Percentiles rank a stretch among this genome's conserved stretches.
Conservation (phyloP, 2,113 vertebrate genomes). For the Megaceryle torquata region DNA sequence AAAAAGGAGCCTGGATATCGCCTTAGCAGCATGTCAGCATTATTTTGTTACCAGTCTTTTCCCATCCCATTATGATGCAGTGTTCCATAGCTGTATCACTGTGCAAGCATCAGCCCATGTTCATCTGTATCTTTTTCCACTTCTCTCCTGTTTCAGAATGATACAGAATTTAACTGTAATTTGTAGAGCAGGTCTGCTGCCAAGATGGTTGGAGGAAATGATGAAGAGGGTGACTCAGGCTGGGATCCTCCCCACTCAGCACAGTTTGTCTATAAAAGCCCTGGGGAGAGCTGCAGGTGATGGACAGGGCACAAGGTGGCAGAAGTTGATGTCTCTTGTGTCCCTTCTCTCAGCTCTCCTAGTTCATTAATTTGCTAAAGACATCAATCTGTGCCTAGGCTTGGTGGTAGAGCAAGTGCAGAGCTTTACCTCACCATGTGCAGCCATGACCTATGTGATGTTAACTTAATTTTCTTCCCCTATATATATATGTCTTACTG, state of each 20-base stretch:
- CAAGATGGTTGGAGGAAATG: not conserved
- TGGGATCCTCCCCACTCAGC: not conserved
- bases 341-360: not conserved
- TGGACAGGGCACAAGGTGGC: not conserved
- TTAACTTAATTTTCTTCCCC: not conserved
- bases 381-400: not conserved
- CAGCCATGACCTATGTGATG: not conserved
- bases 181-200: not conserved
- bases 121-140: not conserved
- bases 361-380: not conserved
- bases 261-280: not conserved
- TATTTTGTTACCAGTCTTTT: not conserved
- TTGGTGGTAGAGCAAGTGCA: not conserved
- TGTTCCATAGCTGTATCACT: not conserved
- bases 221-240: not conserved
- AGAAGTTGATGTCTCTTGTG: not conserved
- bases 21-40: not conserved
- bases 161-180: not conserved
- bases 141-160: not conserved
- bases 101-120: not conserved
- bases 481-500: not conserved
- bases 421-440: not conserved
- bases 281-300: not conserved
- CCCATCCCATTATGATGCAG: not conserved
- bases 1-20: not conserved